Base-by-base conservation (phyloP, 2,888 invertebrate genomes). In the Cancer borealis region DNA sequence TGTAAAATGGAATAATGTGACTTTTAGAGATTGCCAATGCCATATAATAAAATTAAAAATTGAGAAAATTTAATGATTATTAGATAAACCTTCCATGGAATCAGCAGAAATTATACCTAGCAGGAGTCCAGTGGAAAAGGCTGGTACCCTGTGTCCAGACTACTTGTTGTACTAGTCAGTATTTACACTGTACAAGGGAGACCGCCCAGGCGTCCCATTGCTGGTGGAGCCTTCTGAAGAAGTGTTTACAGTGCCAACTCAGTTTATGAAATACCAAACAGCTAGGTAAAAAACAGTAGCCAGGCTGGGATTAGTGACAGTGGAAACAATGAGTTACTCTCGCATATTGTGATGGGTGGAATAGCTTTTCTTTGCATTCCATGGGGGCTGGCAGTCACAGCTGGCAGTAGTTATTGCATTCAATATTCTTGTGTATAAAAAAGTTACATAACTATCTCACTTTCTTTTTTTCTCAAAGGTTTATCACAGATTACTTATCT, bases 91-190 rank as follows among this genome's bases (percentile, higher is more conserved):
- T 92, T 92, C 94, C 89, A 92, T 94, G 94, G 94, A 94, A 94
- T 94, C 91, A 94, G 91, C 92, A 94, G 84, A 92, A 94, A 94
- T 94, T 94, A 94, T 92, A 94, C 92, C 94, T 94, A 94, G 89
- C 94, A 94, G 94, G 94, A 94, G 92, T 94, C 94, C 94, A 92
- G 94, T 92, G 94, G 94, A 92, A 91, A 92, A 92, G 91, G 94
- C 94, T 94, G 94, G 94, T 94, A 94, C 94, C 94, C 94, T 94
- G 94, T 92, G 94, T 94, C 94, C 94, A 94, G 94, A 94, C 94
- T 94, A 94, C 94, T 89, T 90, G 94, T 94, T 94, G 94, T 92
- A 92, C 92, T 94, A 92, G 94, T 94, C 92, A 94, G 94, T 94
- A 94, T 94, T 92, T 94, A 94, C 94, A 94, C 94, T 94, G 94